Evolutionary conservation across 2,113 vertebrate species (phyloP), one percentile per base, ranked within the genome.

Genomic region (Bungarus multicinctus): DNA sequence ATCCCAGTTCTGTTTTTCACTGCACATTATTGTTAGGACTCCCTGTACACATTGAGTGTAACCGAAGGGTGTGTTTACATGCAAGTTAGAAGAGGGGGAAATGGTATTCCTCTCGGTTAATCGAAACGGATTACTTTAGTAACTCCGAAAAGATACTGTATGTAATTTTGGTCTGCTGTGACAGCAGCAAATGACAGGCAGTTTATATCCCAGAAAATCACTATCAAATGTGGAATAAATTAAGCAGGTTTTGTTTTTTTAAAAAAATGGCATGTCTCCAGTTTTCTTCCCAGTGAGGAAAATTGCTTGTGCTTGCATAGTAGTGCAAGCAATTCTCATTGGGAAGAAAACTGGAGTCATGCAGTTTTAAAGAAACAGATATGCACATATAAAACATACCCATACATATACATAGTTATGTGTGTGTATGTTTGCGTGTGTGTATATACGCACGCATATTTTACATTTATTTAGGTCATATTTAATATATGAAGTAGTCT

Each of bases 401-500:
- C 39, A 55, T 52, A 55, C 55, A 88, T 53, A 94, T 60, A 89
- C 57, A 58, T 25, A 58, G 87, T 89, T 18, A 85, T 86, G 87
- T 93, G 92, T 96, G 96, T 97, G 94, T 97, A 9, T 87, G 5
- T 50, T 7, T 53, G 16, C 18, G 16, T 18, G 2, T 25, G 3
- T 96, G 92, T 95, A 96, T 96, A 96, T 97, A 91, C 94, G 94
- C 14, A 6, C 14, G 34, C 5, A 81, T 3, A 81, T 81, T 43
- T 81, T 39, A 34, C 64, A 34, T 69, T 97, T 90, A 90, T 96
- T 96, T 97, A 97, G 96, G 95, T 97, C 96, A 96, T 93, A 97
- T 98, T 98, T 98, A 97, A 97, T 94, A 96, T 97, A 96, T 97
- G 96, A 91, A 91, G 86, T 95, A 95, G 96, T 97, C 94, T 94